phyloP scores from a whole-genome alignment of 2,113 vertebrate genomes.

The Campylorhamphus procurvoides region DNA sequence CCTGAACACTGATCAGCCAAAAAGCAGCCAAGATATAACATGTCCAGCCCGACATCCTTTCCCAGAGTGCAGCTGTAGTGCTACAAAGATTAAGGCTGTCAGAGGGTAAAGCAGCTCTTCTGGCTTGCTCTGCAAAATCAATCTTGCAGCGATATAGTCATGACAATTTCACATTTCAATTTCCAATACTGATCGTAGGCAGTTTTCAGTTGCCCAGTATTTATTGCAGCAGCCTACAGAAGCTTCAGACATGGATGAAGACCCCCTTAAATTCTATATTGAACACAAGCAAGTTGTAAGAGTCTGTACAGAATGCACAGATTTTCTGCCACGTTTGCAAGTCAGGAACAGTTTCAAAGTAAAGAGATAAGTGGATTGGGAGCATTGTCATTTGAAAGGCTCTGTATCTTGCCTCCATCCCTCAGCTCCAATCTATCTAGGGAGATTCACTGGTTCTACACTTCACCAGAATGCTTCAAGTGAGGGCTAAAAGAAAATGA shows the following conservation, averaged over 20 bases:
- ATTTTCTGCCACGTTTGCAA: neutral
- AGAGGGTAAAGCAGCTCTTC: neutral
- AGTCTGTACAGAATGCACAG: neutral
- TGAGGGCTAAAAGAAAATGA: neutral
- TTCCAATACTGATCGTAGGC: neutral
- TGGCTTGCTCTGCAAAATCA: neutral
- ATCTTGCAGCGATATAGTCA: neutral
- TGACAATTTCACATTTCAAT: neutral
- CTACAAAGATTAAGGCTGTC: neutral
- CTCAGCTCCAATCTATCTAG: neutral
- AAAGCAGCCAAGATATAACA: neutral
- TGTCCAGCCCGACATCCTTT: neutral
- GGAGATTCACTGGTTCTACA: neutral
- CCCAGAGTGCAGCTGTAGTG: constrained; percentile 2
- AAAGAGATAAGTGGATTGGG: neutral
- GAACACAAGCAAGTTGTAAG: neutral
- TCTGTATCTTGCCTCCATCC: neutral
- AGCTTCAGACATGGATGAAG: neutral
- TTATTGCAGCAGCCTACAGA: neutral
- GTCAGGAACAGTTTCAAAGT: neutral
- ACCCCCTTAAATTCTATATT: neutral
- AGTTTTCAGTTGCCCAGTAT: neutral
- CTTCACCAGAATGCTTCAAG: neutral
- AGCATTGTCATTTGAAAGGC: neutral
- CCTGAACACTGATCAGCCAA: neutral